These are phyloP conservation scores for Rotaria macrura DNA, from an alignment of 2,888 invertebrate species.

Conservation along the genomic window DNA sequence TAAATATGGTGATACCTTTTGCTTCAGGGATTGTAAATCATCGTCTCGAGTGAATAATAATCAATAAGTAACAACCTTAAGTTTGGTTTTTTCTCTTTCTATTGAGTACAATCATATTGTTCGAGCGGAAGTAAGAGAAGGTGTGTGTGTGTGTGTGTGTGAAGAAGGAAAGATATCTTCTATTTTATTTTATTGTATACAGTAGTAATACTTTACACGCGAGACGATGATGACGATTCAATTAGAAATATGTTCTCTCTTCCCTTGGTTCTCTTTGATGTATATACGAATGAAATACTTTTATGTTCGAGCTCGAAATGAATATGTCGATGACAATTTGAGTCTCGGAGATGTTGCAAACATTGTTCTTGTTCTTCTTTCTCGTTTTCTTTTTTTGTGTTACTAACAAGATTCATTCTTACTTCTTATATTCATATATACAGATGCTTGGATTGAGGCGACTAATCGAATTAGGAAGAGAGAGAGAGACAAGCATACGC, in stretches of 20 bases:
- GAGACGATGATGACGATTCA: neutral
- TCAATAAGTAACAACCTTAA: neutral
- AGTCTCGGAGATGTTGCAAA: neutral
- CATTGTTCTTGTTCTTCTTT: neutral
- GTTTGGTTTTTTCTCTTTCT: neutral
- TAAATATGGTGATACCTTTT: neutral
- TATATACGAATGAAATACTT: neutral
- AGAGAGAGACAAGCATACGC: neutral
- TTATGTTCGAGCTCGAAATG: neutral
- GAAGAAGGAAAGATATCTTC: neutral
- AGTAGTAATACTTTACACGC: neutral
- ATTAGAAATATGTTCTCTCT: neutral
- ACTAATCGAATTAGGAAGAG: neutral
- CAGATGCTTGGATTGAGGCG: neutral
- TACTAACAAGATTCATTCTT: neutral
- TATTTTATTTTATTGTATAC: neutral
- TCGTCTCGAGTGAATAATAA: neutral
- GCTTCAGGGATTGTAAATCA: neutral
- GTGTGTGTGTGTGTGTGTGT: too few relatives aligned
- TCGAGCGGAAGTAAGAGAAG: neutral
- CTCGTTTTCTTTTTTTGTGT: too few relatives aligned
- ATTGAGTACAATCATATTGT: neutral
- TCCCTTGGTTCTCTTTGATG: neutral
- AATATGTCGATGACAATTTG: neutral
- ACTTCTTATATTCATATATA: neutral